Conservation (phyloP, 1,140 invertebrate genomes). For the Psilanteris sp. region DNA sequence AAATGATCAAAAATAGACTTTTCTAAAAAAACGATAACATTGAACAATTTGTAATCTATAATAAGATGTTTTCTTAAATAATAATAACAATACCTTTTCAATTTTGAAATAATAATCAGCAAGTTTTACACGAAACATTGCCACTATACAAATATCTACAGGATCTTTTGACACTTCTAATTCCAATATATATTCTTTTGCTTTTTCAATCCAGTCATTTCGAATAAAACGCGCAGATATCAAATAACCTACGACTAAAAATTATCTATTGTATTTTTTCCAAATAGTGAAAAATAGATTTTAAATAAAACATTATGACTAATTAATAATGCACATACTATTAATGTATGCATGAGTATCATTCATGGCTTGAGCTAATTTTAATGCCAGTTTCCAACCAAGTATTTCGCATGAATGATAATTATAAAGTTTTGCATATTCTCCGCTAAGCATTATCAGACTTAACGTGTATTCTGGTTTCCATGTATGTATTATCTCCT, state of each 20-base stretch:
- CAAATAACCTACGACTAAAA: conserved; percentile 69
- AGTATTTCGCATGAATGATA: conserved; percentile 51
- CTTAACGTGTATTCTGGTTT: conserved; percentile 22
- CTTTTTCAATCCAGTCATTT: conserved; percentile 67
- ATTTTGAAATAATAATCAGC: conserved; percentile 73
- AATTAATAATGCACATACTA: conserved; percentile 19
- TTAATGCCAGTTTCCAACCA: conserved; percentile 52
- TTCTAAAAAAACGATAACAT: too few species aligned
- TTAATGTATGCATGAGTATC: conserved; percentile 19
- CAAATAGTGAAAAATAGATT: too few species aligned
- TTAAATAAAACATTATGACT: too few species aligned
- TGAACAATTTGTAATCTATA: too few species aligned
- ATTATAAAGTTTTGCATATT: conserved; percentile 48
- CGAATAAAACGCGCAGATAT: conserved; percentile 68
- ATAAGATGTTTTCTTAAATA: too few species aligned
- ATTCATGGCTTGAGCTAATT: conserved; percentile 35
- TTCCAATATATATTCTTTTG: conserved; percentile 47
- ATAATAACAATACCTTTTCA: conserved; percentile 68
- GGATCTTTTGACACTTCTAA: conserved; percentile 58
- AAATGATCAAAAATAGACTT: too few species aligned
- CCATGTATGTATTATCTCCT: conserved; percentile 34
- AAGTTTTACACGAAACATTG: conserved; percentile 61
- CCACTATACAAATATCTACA: conserved; percentile 45
- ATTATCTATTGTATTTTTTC: too few species aligned
- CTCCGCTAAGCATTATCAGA: conserved; percentile 44